These are phyloP conservation scores for Leucoraja ocellata DNA, from an alignment of 2,797 vertebrate species.

Conservation along the genomic window DNA sequence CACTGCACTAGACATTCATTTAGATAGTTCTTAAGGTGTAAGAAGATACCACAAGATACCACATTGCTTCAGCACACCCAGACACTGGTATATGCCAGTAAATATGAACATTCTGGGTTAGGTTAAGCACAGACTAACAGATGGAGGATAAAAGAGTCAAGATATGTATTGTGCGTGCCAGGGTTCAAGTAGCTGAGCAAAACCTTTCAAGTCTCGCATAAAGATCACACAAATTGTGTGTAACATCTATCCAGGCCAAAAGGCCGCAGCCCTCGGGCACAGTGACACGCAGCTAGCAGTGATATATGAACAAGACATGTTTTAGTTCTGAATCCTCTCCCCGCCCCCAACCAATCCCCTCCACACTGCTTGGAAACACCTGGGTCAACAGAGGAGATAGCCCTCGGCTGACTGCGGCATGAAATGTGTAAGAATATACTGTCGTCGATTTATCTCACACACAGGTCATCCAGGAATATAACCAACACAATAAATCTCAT, in stretches of 20 bases:
- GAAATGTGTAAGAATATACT: neutral
- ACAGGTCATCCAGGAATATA: neutral
- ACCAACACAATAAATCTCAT: conserved; percentile 9
- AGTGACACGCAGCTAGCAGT: neutral
- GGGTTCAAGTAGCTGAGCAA: neutral
- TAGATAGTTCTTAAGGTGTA: neutral
- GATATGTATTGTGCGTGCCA: neutral
- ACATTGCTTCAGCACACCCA: neutral
- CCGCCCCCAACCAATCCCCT: neutral
- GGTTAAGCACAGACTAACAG: neutral
- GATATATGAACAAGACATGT: conserved; percentile 21
- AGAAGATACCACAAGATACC: neutral
- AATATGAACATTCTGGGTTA: neutral
- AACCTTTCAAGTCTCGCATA: conserved; percentile 13
- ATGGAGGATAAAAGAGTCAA: neutral
- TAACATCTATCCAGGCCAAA: conserved; percentile 17
- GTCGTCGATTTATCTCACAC: neutral
- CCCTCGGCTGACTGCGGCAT: neutral
- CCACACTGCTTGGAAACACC: conserved; percentile 24
- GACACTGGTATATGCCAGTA: neutral
- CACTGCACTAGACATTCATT: neutral
- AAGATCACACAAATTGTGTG: conserved; percentile 16
- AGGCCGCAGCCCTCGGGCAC: neutral
- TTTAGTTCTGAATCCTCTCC: neutral
- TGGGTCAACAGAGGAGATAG: conserved; percentile 35